phyloP scores from a whole-genome alignment of 1,140 invertebrate species.

The Acromyrmex echinatior region DNA sequence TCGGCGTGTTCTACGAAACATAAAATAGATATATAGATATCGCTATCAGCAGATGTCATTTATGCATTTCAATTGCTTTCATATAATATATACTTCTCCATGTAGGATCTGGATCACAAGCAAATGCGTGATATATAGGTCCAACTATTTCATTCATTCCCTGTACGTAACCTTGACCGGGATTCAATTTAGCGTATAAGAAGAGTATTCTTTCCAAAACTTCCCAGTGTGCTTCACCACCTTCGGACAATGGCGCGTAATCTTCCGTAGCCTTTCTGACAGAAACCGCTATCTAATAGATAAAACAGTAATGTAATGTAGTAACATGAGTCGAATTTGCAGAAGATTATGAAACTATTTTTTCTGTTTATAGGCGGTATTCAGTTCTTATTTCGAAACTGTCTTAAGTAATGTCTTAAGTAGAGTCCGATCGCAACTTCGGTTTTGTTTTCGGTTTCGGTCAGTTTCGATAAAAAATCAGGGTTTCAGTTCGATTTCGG shows the following conservation, averaged over 20 bases:
- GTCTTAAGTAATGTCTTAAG: too few species aligned
- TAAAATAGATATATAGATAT: slow-evolving; percentile 4
- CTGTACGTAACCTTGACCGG: slow-evolving; percentile 98
- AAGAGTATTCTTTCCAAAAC: slow-evolving; percentile 99
- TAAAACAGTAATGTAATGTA: slow-evolving; percentile 43
- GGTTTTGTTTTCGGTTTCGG: too few species aligned
- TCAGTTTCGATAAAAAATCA: too few species aligned
- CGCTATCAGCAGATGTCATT: not conserved
- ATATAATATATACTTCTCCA: slow-evolving; percentile 90
- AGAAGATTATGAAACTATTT: not conserved
- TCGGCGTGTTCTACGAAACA: slow-evolving; percentile 94
- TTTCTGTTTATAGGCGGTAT: not conserved
- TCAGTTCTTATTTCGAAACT: too few species aligned
- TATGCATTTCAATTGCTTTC: not conserved
- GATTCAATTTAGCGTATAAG: slow-evolving; percentile 99
- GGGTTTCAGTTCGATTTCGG: too few species aligned
- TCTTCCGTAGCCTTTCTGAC: slow-evolving; percentile 91
- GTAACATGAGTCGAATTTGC: not conserved
- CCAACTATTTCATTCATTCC: slow-evolving; percentile 99
- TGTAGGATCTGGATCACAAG: slow-evolving; percentile 93
- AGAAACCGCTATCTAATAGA: slow-evolving; percentile 88
- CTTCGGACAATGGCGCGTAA: slow-evolving; percentile 93
- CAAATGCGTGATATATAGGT: slow-evolving; percentile 99
- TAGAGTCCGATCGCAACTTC: too few species aligned
- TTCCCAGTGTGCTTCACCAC: slow-evolving; percentile 97